Percentiles rank a stretch among this genome's conserved stretches.
Evolutionary conservation across 2,113 vertebrate species (phyloP).

Genomic region (Centropus bengalensis): DNA sequence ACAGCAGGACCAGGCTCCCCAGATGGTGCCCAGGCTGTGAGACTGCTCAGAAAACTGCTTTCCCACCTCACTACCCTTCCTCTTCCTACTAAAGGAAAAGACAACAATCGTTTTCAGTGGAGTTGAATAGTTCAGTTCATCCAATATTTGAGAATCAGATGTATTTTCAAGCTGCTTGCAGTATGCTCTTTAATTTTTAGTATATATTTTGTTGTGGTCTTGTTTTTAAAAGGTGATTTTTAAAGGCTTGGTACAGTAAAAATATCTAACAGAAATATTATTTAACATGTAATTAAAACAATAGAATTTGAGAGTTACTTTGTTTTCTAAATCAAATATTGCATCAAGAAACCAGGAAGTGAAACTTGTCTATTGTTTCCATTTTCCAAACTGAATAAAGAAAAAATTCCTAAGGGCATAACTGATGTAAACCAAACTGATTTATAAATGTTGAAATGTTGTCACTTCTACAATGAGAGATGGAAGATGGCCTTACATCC

Average conservation of each 20-base stretch:
- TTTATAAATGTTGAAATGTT: background rate
- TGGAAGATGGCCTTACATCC: accelerated
- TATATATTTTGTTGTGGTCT: background rate
- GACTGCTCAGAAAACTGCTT: background rate
- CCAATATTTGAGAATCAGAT: background rate
- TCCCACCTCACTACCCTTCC: background rate
- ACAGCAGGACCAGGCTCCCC: background rate
- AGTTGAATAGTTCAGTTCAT: background rate
- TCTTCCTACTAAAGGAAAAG: background rate
- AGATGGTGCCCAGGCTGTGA: background rate
- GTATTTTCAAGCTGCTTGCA: background rate
- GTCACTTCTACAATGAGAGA: background rate
- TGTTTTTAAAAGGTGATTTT: background rate
- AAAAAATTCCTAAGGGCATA: background rate
- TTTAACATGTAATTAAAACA: background rate
- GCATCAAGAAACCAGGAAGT: constrained; percentile 14
- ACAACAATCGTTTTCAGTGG: background rate
- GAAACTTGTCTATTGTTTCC: background rate
- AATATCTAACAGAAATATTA: background rate
- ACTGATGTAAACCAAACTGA: background rate
- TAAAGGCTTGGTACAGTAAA: background rate
- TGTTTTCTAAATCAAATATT: background rate
- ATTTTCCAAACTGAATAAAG: background rate
- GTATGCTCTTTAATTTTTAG: background rate
- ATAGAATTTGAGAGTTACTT: background rate